Conservation (phyloP, 1,140 invertebrate species). For the Drosophila serrata region DNA sequence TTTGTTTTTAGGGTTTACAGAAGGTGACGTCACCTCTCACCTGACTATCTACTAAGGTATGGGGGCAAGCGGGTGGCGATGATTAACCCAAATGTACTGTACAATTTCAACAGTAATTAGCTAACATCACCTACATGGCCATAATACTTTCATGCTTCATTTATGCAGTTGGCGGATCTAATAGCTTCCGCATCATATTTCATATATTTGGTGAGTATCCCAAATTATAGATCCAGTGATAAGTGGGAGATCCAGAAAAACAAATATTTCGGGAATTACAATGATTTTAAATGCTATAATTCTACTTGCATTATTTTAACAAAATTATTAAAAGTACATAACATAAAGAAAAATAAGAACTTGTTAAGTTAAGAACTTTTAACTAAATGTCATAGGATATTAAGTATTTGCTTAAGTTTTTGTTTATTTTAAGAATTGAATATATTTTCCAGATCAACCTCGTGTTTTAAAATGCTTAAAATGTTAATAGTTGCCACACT, state of each 20-base stretch:
- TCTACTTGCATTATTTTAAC: background rate
- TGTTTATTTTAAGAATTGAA: constrained; percentile 2
- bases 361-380: too few relatives aligned
- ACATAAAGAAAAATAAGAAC: too few relatives aligned
- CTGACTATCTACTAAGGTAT: constrained; percentile 28
- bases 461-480: background rate
- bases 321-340: too few relatives aligned
- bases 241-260: background rate
- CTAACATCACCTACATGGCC: constrained; percentile 21
- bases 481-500: background rate
- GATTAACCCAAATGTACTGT: constrained; percentile 48
- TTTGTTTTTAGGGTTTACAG: constrained; percentile 5
- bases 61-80: background rate
- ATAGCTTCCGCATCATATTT: constrained; percentile 36
- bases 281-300: background rate
- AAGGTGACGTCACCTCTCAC: constrained; percentile 24
- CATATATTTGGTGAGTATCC: constrained; percentile 1
- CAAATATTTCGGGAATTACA: background rate
- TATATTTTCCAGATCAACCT: background rate
- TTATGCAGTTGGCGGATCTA: constrained; percentile 66
- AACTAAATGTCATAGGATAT: too few relatives aligned
- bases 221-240: constrained; percentile 30
- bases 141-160: constrained; percentile 74
- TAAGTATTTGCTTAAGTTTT: too few relatives aligned
- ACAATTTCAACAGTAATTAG: constrained; percentile 64